Evolutionary conservation across 2,113 vertebrate species (phyloP).

Genomic region (Peromyscus maniculatus): DNA sequence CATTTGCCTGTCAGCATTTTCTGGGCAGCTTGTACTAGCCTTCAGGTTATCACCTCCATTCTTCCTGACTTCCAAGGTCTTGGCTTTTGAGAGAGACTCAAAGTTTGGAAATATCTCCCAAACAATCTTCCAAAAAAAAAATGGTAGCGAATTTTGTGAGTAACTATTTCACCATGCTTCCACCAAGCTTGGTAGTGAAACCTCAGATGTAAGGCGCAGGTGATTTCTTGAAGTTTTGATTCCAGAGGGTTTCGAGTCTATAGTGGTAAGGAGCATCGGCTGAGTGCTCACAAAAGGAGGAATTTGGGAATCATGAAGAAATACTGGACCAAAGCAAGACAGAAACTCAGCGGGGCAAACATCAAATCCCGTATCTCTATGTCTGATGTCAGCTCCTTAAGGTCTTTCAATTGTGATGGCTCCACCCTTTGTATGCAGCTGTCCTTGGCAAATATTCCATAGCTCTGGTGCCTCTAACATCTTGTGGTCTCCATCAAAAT

Average conservation of each 20-base stretch:
- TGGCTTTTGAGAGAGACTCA: constrained; percentile 18
- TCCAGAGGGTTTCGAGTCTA: background rate
- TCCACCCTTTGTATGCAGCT: background rate
- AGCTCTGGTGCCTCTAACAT: background rate
- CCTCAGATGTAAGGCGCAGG: background rate
- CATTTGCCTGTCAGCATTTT: background rate
- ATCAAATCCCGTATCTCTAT: background rate
- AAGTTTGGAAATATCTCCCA: background rate
- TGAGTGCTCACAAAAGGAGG: background rate
- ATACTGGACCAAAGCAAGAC: background rate
- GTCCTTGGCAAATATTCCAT: background rate
- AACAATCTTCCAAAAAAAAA: background rate
- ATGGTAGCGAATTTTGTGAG: background rate
- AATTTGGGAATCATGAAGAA: background rate
- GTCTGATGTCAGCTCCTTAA: background rate
- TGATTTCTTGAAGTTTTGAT: background rate
- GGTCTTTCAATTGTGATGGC: background rate
- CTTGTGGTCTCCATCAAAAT: background rate
- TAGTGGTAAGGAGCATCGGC: too few species aligned
- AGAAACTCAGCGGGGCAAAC: background rate
- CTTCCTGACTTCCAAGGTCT: background rate
- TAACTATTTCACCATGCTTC: background rate
- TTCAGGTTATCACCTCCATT: background rate
- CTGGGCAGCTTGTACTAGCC: background rate
- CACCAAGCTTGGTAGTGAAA: background rate